Conservation (phyloP, 2,888 invertebrate species). For the Harmothoe impar region DNA sequence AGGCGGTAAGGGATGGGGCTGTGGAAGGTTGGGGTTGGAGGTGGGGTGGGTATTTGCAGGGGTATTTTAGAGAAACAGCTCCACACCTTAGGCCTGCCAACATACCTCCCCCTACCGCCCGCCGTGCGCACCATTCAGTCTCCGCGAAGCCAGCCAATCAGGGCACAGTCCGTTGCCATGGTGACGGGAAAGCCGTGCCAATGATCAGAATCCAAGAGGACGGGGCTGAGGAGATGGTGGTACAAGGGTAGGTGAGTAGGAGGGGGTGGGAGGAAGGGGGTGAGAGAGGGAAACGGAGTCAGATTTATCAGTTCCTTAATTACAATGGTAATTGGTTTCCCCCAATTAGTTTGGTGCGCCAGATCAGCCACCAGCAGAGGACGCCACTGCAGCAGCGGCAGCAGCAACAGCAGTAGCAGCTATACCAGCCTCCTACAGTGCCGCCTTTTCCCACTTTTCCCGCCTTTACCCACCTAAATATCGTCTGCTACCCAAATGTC, state of each 20-base stretch:
- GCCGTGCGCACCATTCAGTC: background rate
- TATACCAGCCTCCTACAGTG: background rate
- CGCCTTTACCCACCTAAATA: conserved; percentile 45
- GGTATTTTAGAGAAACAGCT: background rate
- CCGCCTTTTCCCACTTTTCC: conserved; percentile 54
- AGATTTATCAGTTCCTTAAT: conserved; percentile 56
- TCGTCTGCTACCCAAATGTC: conserved; percentile 31
- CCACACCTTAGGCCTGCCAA: background rate
- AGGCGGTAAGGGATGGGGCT: background rate
- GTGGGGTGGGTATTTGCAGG: background rate
- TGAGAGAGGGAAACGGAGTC: background rate
- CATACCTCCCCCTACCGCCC: background rate
- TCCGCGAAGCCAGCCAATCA: conserved; percentile 29
- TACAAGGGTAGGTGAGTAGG: background rate
- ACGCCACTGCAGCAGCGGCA: background rate
- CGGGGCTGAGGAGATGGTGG: background rate
- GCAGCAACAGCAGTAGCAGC: background rate
- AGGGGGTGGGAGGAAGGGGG: background rate
- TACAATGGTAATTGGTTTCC: conserved; percentile 57
- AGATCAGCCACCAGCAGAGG: conserved; percentile 2
- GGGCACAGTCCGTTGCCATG: conserved; percentile 31
- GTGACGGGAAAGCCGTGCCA: conserved; percentile 51
- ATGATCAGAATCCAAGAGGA: conserved; percentile 46
- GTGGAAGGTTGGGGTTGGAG: background rate
- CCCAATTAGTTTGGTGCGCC: conserved; percentile 47